Evolutionary conservation across 2,888 invertebrate genomes (phyloP), one percentile per base, ranked within the genome.

Genomic region (Incurvaria masculella): DNA sequence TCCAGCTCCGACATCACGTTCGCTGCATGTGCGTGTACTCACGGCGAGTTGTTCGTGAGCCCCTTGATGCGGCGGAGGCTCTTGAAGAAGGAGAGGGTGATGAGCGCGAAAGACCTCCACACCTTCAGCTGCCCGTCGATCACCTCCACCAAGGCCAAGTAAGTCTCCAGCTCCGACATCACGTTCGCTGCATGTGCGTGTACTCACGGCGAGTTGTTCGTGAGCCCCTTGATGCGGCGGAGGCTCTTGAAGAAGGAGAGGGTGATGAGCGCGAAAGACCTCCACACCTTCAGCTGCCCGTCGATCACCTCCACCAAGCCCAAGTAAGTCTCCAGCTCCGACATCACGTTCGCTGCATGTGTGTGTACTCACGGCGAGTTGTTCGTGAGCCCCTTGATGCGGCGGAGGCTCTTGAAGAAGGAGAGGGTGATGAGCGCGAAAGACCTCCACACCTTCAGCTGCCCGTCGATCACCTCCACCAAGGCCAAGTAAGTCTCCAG

Each of bases 1-100:
- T 92, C 91, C 54, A 97, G 69, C 52, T 86, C 87, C 50, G 85
- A 82, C 51, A 91, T 86, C 10, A 23, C 23, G 10, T 10, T 6
- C 23, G 10, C 23, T 23, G 23, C 5, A 5, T n/a, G n/a, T n/a
- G n/a, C n/a, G n/a, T n/a, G n/a, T n/a, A n/a, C n/a, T n/a, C n/a
- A n/a, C n/a, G n/a, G n/a, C n/a, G n/a, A n/a, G n/a, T n/a, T n/a
- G n/a, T n/a, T n/a, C n/a, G n/a, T n/a, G n/a, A n/a, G n/a, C n/a
- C n/a, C n/a, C n/a, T n/a, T n/a, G n/a, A n/a, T 23, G 23, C 23
- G 23, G 23, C 40, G 40, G 16, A 40, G 18, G 18, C 40, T 40
- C 65, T 87, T 89, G 46, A 97, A 79, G 68, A 96, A 97, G 71
- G 88, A 87, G 39, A 97, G 72, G 1, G 95, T 93, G 18, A 92